Conservation (phyloP, 2,888 invertebrate species). For the Lamproptera curius region DNA sequence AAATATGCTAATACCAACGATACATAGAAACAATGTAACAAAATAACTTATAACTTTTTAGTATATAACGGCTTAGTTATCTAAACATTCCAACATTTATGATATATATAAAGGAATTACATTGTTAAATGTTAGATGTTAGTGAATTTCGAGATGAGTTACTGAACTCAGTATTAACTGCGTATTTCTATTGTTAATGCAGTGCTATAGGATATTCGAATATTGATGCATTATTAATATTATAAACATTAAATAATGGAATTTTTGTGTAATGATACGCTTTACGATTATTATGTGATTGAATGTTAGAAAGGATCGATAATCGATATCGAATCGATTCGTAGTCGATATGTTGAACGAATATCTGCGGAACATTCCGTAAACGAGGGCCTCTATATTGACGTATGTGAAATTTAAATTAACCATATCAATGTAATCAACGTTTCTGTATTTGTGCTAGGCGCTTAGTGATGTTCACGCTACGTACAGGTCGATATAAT, state of each 20-base stretch:
- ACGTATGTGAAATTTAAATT: conserved; percentile 35
- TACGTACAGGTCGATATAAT: conserved; percentile 21
- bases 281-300: conserved; percentile 12
- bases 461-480: conserved; percentile 28
- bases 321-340: neutral
- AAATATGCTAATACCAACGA: conserved; percentile 14
- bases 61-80: conserved; percentile 11
- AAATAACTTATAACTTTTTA: conserved; percentile 11
- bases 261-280: neutral
- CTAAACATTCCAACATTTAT: conserved; percentile 18
- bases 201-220: conserved; percentile 38
- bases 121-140: conserved; percentile 15
- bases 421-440: conserved; percentile 55
- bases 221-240: conserved; percentile 24
- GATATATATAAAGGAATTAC: conserved; percentile 7
- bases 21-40: conserved; percentile 11
- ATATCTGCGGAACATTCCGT: too few species aligned
- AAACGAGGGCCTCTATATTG: too few species aligned
- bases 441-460: conserved; percentile 62
- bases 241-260: neutral
- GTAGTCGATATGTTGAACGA: too few species aligned
- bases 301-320: too few species aligned
- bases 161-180: conserved; percentile 64
- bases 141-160: conserved; percentile 12
- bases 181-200: conserved; percentile 40